Conservation (phyloP, 1,140 invertebrate species). For the Diprion similis region DNA sequence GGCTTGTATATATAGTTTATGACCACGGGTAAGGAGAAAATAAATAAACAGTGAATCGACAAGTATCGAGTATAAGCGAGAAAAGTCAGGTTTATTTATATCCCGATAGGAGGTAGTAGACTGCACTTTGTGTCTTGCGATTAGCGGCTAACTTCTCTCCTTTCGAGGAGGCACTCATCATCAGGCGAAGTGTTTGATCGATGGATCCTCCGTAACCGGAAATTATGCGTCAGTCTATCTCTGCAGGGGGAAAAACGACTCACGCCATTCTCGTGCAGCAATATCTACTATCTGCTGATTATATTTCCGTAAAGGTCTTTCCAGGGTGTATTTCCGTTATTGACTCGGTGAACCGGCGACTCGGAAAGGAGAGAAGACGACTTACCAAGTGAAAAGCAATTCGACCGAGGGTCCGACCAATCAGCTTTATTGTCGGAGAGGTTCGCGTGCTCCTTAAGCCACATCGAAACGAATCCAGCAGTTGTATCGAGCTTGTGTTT, state of each 20-base stretch:
- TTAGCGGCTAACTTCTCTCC: slow-evolving; percentile 30
- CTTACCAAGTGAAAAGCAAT: not conserved
- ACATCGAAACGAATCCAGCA: not conserved
- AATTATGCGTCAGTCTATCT: slow-evolving; percentile 63
- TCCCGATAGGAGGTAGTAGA: no score
- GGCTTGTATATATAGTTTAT: slow-evolving; percentile 23
- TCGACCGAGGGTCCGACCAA: not conserved
- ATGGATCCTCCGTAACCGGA: slow-evolving; percentile 58
- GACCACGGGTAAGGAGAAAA: not conserved
- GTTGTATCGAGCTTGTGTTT: not conserved
- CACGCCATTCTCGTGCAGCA: slow-evolving; percentile 39
- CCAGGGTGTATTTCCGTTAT: slow-evolving; percentile 4
- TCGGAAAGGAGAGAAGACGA: not conserved
- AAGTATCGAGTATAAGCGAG: not conserved
- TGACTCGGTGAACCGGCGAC: not conserved
- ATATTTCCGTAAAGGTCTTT: slow-evolving; percentile 29
- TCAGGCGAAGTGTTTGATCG: slow-evolving; percentile 57
- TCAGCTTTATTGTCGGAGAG: not conserved
- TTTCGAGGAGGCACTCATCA: slow-evolving; percentile 36
- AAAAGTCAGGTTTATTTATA: not conserved
- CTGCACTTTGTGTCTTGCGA: not conserved
- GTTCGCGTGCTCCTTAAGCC: slow-evolving; percentile 1
- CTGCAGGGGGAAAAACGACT: slow-evolving; percentile 54
- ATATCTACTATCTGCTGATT: slow-evolving; percentile 54
- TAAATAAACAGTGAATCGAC: not conserved